phyloP scores from a whole-genome alignment of 2,797 vertebrate genomes.

The Australoheros facetus region DNA sequence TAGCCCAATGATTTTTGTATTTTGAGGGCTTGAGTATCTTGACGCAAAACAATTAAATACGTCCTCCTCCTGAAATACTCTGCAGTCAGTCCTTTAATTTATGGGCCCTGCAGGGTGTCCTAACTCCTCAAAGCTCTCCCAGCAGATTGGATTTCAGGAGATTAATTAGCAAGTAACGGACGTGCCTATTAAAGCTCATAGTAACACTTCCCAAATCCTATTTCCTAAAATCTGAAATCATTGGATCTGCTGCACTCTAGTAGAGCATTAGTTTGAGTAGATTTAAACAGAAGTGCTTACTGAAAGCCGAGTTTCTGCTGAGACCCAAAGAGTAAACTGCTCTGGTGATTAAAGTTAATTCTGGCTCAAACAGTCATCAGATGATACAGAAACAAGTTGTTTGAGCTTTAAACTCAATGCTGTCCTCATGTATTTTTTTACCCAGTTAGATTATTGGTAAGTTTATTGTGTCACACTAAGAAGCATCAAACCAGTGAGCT shows the following conservation, averaged over 20 bases:
- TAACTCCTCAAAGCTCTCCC: slow-evolving; percentile 27
- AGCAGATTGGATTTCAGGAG: slow-evolving; percentile 45
- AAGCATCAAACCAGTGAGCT: neutral
- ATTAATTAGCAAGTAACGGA: slow-evolving; percentile 30
- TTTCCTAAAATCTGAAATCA: slow-evolving; percentile 10
- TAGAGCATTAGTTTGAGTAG: neutral
- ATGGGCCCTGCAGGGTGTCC: neutral
- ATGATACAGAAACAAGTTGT: neutral
- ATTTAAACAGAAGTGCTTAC: neutral
- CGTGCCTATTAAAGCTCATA: slow-evolving; percentile 17
- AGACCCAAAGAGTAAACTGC: neutral
- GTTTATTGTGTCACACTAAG: neutral
- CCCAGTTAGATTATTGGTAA: neutral
- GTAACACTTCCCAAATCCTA: slow-evolving; percentile 1
- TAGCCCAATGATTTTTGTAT: neutral
- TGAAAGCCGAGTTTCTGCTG: neutral
- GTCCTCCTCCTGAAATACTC: neutral
- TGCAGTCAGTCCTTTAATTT: slow-evolving; percentile 10
- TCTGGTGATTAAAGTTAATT: neutral
- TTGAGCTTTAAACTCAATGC: rapidly evolving
- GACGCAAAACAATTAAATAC: neutral
- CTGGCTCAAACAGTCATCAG: neutral
- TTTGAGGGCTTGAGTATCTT: neutral
- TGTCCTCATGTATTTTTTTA: neutral
- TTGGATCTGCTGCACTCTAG: neutral